Conservation (phyloP, 2,113 vertebrate species). For the Diglossa brunneiventris region DNA sequence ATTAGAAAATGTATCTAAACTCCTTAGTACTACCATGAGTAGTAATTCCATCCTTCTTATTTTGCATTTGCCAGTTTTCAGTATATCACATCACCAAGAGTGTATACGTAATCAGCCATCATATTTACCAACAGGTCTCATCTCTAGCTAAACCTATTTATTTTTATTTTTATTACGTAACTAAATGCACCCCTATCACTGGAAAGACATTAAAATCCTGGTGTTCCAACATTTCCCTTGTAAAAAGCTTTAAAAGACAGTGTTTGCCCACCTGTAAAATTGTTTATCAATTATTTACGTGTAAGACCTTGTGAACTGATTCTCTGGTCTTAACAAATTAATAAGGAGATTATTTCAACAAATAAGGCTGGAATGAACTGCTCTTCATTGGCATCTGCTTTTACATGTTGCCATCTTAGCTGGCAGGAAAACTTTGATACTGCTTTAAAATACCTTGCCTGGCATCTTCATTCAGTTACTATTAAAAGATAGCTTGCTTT, state of each 20-base stretch:
- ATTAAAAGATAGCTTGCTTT: not conserved
- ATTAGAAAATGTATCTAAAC: not conserved
- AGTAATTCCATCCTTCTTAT: not conserved
- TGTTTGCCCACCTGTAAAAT: conserved; percentile 15
- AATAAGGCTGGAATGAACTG: not conserved
- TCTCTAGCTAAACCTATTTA: not conserved
- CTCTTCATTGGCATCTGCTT: not conserved
- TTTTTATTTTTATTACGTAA: not conserved
- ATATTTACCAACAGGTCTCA: not conserved
- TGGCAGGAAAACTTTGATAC: conserved; percentile 3
- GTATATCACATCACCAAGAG: not conserved
- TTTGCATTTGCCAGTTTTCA: conserved; percentile 5
- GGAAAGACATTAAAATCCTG: not conserved
- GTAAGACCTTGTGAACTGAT: not conserved
- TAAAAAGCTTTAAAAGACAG: not conserved
- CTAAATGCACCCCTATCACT: not conserved
- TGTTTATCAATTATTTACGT: conserved; percentile 31
- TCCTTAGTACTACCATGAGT: not conserved
- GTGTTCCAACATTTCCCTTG: not conserved
- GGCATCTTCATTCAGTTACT: not conserved
- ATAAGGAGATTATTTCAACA: conserved; percentile 35
- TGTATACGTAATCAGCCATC: not conserved
- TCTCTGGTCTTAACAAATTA: conserved; percentile 28
- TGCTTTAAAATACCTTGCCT: not conserved
- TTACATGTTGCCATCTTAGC: not conserved